Base-by-base conservation (phyloP, 2,113 vertebrate species). In the Bubo blakistoni region DNA sequence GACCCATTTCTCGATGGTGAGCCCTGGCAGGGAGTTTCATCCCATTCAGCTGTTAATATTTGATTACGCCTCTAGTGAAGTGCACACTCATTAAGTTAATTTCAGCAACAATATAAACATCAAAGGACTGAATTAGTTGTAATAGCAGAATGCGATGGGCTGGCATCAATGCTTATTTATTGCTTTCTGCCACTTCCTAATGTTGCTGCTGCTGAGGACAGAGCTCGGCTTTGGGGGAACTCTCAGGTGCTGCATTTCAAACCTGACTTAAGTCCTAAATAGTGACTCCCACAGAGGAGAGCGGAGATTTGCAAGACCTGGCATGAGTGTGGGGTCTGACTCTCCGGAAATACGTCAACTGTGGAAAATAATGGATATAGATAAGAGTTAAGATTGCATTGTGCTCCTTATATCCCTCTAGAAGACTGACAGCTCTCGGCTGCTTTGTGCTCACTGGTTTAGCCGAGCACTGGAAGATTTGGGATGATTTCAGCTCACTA, bases 31-130 rank as follows among this genome's bases (percentile, higher is more conserved):
- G 74, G 74, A 88, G 55, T 46, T 95, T 22, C 90, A 82, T 57
- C 66, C 85, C 71, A 46, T 90, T 95, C 74, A 86, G 84, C 81
- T 90, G 49, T 70, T 93, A 88, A 49, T 57, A 88, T 92, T 63
- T 90, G 80, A 88, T 94, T 96, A 81, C 0, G n/a, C 63, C 69
- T 71, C 63, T 59, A 25, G 51, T 52, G 79, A 70, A 78, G 46
- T 55, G 76, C 92, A 66, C 59, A 36, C 52, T 90, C 81, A 88
- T 93, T 24, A 61, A 88, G 49, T 80, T 86, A 59, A 95, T 86
- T 93, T 67, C 92, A 90, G 92, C 79, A 71, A 32, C 79, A 92
- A 59, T n/a, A 7, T 29, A 67, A 88, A 57, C 38, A 36, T 78
- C 36, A 38, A 71, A 90, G 82, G 74, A 22, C 55, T 77, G 88